These are phyloP conservation scores for Elachura formosa DNA, from an alignment of 2,113 vertebrate species.

Conservation along the genomic window DNA sequence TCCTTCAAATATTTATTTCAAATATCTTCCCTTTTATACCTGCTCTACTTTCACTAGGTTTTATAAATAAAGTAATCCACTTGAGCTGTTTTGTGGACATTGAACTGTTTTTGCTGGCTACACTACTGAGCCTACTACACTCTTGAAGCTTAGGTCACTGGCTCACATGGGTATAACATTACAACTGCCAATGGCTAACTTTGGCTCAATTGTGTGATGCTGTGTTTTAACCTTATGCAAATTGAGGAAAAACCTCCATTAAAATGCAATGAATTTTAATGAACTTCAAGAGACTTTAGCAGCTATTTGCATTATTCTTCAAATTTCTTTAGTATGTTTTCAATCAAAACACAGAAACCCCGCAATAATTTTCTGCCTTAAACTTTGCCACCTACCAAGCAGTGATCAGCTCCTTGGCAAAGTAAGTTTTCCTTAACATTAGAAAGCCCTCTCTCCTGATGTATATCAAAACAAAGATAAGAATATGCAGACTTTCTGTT, in stretches of 20 bases:
- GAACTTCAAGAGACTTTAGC: not conserved
- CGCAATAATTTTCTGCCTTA: not conserved
- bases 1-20: not conserved
- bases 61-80: not conserved
- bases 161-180: not conserved
- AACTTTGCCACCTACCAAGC: constrained; percentile 2
- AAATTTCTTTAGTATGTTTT: constrained; percentile 6
- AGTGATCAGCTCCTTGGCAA: constrained; percentile 11
- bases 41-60: not conserved
- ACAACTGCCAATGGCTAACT: not conserved
- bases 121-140: not conserved
- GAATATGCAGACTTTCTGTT: constrained; percentile 27
- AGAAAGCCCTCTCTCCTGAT: not conserved
- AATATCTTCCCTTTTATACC: not conserved
- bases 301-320: not conserved
- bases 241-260: not conserved
- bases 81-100: not conserved
- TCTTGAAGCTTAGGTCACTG: not conserved
- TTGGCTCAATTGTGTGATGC: not conserved
- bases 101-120: constrained; percentile 36
- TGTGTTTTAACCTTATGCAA: not conserved
- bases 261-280: not conserved
- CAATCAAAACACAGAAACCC: constrained; percentile 10
- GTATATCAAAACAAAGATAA: constrained; percentile 35
- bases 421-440: not conserved